Percentiles rank a stretch among this genome's conserved stretches.
Conservation (phyloP, 2,113 vertebrate species). For the Istiophorus platypterus region DNA sequence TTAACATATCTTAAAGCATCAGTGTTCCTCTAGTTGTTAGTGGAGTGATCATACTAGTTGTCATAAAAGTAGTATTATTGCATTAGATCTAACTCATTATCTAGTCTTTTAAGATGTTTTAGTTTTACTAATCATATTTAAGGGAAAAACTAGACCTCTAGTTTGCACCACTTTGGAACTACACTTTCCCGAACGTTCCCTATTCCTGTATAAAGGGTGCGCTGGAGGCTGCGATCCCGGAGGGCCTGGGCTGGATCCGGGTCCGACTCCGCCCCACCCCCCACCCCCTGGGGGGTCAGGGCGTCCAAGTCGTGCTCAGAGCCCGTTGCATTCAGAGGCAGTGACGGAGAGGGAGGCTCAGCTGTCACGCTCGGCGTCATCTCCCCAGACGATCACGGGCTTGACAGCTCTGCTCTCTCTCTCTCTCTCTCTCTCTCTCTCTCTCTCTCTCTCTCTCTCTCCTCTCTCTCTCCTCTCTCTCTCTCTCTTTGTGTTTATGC, state of each 20-base stretch:
- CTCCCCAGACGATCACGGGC: conserved; percentile 24
- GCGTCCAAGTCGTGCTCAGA: not conserved
- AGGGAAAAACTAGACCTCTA: not conserved
- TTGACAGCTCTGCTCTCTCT: conserved; percentile 42
- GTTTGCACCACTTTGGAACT: not conserved
- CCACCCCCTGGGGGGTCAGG: too few species aligned
- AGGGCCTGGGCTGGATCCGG: not conserved
- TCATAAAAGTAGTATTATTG: not conserved
- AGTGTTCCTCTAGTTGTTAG: too few species aligned
- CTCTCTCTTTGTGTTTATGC: conserved; percentile 22
- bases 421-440: conserved; percentile 12
- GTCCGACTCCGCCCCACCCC: too few species aligned
- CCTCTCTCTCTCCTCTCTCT: conserved; percentile 23
- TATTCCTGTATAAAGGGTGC: not conserved
- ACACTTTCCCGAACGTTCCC: not conserved
- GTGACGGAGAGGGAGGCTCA: conserved; percentile 46
- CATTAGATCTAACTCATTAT: not conserved
- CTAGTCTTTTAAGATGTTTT: not conserved
- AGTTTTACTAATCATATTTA: not conserved
- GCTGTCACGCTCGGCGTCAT: conserved; percentile 40
- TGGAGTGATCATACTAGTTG: not conserved
- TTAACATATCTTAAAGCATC: too few species aligned
- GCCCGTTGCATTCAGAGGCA: not conserved
- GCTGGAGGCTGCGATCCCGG: conserved; percentile 1
- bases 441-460: conserved; percentile 19